Base-by-base conservation (phyloP, 64 coral and sea anemone genomes). In the Pachyseris speciosa region DNA sequence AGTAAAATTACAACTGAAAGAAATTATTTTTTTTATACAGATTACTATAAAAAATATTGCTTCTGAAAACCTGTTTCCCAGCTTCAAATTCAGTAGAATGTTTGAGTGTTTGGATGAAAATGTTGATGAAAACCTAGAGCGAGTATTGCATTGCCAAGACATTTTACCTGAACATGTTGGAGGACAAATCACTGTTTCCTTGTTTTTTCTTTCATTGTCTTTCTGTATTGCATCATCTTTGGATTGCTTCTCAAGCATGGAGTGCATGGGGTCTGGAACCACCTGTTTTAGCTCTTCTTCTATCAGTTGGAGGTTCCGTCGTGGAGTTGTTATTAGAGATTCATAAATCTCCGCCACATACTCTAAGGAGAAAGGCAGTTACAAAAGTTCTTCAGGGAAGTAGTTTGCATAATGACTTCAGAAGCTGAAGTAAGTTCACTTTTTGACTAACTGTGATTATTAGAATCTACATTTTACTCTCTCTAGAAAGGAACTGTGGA, bases 91-190 rank as follows among this genome's bases (percentile, higher is more conserved):
- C 53, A 59, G 53, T 59, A 17, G 0, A 59, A 59, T 17, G 53
- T 59, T 59, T 1, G 53, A 13, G 53, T 59, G 53, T 59, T 13
- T 20, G 0, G 53, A 59, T 13, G 19, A 59, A 17, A 13, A 59
- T 59, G 19, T 13, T 20, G 19, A 59, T 13, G 11, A 3, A 45
- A 6, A 4, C 43, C 43, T 45, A 45, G 11, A 11, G 43, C 4
- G 43, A 45, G 43, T 45, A 45, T 45, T 45, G 43, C 43, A 45
- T 4, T 4, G 4, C 43, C 43, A 11, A 6, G 43, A 11, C 43
- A 4, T 45, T 45, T 45, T 45, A 85, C 83, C 83, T 49, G 83
- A 67, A 44, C 83, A 85, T 47, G 83, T 85, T 27, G 83, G 83
- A 17, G 83, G 83, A 49, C 58, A 60, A 47, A 85, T 68, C 19